Percentiles rank a stretch among this genome's conserved stretches.
Conservation (phyloP, 2,888 invertebrate genomes). For the Tiliacea aurago region DNA sequence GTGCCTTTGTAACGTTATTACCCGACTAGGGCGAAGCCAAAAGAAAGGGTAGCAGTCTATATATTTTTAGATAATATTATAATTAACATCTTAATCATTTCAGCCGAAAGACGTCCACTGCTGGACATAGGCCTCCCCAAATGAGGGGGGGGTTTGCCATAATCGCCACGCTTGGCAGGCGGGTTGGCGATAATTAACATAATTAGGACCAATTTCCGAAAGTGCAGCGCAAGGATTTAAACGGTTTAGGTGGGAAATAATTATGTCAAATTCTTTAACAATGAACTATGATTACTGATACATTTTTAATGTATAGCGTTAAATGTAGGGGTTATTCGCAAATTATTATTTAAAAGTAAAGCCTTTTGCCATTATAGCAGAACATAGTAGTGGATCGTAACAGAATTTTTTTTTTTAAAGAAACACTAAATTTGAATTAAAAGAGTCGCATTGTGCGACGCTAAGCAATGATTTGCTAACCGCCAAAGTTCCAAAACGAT, state of each 20-base stretch:
- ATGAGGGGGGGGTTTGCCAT: too few relatives aligned
- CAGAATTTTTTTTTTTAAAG: too few relatives aligned
- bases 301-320: not conserved
- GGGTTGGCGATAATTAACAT: too few relatives aligned
- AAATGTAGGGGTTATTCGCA: not conserved
- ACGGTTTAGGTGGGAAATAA: not conserved
- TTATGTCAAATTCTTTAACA: not conserved
- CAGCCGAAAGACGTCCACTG: too few relatives aligned
- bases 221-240: not conserved
- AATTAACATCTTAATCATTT: too few relatives aligned
- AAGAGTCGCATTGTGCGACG: not conserved
- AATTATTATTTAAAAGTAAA: not conserved
- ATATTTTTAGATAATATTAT: not conserved
- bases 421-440: not conserved
- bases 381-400: not conserved
- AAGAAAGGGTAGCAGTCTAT: too few relatives aligned
- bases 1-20: not conserved
- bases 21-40: too few relatives aligned
- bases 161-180: too few relatives aligned
- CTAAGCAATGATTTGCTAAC: slow-evolving; percentile 5
- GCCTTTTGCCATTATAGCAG: not conserved
- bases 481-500: not conserved
- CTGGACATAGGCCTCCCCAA: too few relatives aligned
- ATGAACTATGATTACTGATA: not conserved
- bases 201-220: not conserved